Conservation (phyloP, 2,797 vertebrate genomes). For the Pseudotriccus pelzelni region DNA sequence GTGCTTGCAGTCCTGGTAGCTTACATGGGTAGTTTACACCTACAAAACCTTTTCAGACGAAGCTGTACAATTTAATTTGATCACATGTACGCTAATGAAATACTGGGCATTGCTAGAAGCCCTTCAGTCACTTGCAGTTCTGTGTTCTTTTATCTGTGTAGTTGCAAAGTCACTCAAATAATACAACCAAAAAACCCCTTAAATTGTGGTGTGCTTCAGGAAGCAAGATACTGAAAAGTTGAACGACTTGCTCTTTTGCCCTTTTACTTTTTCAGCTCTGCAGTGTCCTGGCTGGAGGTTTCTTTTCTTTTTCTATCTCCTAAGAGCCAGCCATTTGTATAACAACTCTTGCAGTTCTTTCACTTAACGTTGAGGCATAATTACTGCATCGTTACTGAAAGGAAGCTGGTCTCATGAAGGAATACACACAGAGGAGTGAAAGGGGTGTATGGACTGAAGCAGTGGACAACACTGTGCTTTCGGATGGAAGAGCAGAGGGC, state of each 20-base stretch:
- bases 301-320: background rate
- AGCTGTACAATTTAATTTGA: background rate
- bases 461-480: background rate
- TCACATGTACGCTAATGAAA: background rate
- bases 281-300: rapidly evolving
- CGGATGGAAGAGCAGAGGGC: background rate
- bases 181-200: rapidly evolving
- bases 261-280: background rate
- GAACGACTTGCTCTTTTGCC: background rate
- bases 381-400: background rate
- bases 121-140: background rate
- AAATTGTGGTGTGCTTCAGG: background rate
- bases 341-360: background rate
- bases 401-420: background rate
- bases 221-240: background rate
- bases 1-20: background rate
- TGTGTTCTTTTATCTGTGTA: background rate
- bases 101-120: background rate
- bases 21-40: background rate
- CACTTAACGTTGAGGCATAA: background rate
- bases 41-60: background rate
- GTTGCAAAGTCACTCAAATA: background rate
- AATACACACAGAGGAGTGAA: background rate
- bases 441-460: background rate
- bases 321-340: background rate